Base-by-base conservation (phyloP, 30 jellyfish, hydroid and myxozoan species). In the Cassiopea xamachana region DNA sequence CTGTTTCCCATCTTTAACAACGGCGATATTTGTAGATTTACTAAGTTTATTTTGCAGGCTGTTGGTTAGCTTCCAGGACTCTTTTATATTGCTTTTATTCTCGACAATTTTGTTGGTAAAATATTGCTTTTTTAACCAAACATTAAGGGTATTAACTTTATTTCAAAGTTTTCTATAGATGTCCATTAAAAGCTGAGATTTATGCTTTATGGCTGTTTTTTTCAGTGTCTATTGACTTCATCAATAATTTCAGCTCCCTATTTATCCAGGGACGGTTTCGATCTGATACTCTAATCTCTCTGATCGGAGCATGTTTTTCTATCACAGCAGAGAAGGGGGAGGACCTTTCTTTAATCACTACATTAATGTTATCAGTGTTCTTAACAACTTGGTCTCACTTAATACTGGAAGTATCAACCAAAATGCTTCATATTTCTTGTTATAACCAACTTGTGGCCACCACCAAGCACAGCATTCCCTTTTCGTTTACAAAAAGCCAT, bases 201-300 rank as follows among this genome's bases (percentile, higher is more conserved):
- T 82, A 1, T 46, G 6, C 64, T 43, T 64, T 1, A 3, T 14
- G 10, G 69, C 91, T 12, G 91, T 73, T 48, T 82, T 82, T 44
- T 70, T 68, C 16, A 82, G 51, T 70, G 19, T 67, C 91, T 70
- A 85, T 82, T 3, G 86, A 2, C 55, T 46, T 46, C 85, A 82
- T 82, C 3, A 82, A 46, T 83, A 60, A 18, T 83, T 82, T 82
- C 17, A 68, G 80, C 61, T 81, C 69, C n/a, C 60, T 2, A 62
- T 68, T 45, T 1, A 82, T 82, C 91, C 85, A 82, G 44, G 83
- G 91, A 73, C 85, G 64, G 50, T 39, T 60, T 82, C 12, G 61
- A 13, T 82, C 91, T 59, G 91, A 46, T 46, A 82, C 85, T n/a
- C 73, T 85, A 85, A 82, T 60, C 69, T 82, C 16, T n/a, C 71